These are phyloP conservation scores for Lethocerus indicus DNA, from an alignment of 1,140 invertebrate genomes.

Conservation along the genomic window DNA sequence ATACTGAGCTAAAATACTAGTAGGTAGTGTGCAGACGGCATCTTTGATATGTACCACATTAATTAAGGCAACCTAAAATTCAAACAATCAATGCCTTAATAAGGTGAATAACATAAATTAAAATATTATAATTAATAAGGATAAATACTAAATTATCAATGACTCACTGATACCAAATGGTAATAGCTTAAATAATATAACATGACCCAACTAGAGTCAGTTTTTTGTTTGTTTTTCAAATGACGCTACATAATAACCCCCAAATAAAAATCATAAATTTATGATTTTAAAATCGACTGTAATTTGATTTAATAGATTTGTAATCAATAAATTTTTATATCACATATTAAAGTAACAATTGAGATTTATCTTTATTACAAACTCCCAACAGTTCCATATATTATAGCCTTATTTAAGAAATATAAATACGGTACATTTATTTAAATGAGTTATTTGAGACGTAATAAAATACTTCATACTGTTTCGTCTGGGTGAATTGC, in stretches of 20 bases:
- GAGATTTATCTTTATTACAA: no score
- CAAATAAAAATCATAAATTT: no score
- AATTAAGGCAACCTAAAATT: constrained; percentile 49
- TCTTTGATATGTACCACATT: constrained; percentile 66
- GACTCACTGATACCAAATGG: not conserved
- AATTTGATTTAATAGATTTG: no score
- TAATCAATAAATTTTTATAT: no score
- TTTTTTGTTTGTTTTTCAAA: not conserved
- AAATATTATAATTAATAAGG: not conserved
- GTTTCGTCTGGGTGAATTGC: constrained; percentile 55
- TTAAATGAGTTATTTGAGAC: no score
- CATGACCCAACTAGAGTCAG: not conserved
- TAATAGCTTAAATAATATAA: not conserved
- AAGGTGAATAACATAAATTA: constrained; percentile 3
- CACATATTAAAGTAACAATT: no score
- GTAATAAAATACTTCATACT: no score
- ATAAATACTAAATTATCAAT: constrained; percentile 1
- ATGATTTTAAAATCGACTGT: no score
- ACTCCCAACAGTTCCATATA: no score
- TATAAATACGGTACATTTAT: no score
- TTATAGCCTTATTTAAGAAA: no score
- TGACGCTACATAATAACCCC: not conserved
- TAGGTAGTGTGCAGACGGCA: constrained; percentile 53
- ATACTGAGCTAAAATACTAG: constrained; percentile 60
- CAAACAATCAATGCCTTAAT: not conserved